A percentile compares a stretch with the other conserved stretches of the same genome.
Conservation (phyloP, 1,140 invertebrate species). For the Phortica variegata region DNA sequence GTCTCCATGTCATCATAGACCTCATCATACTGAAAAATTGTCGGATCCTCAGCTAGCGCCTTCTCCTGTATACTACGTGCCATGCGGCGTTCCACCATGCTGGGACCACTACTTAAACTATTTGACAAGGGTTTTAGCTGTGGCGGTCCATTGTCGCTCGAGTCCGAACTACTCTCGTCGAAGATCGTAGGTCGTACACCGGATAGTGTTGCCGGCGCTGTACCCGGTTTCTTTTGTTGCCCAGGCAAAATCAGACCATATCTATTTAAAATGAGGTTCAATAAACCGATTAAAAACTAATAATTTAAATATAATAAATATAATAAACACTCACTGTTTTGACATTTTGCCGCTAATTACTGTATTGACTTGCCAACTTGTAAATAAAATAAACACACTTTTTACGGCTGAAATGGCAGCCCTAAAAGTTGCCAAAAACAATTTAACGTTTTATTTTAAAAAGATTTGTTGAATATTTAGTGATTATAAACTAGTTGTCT, state of each 20-base stretch:
- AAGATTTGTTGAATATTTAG: no score
- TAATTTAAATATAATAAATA: not conserved
- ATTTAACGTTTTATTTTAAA: no score
- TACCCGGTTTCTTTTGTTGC: constrained; percentile 32
- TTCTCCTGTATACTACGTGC: constrained; percentile 66
- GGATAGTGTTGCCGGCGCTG: not conserved
- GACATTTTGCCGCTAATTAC: no score
- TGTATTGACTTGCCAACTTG: no score
- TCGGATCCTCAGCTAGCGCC: constrained; percentile 85
- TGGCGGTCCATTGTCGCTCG: constrained; percentile 40
- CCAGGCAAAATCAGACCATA: constrained; percentile 51
- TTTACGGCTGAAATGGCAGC: no score
- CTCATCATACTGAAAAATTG: constrained; percentile 93
- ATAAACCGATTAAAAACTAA: not conserved
- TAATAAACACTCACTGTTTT: constrained; percentile 38
- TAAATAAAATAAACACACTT: no score
- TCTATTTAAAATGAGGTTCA: constrained; percentile 12
- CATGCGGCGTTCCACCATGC: constrained; percentile 50
- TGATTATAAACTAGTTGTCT: no score
- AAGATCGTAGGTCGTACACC: constrained; percentile 54
- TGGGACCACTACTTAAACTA: constrained; percentile 39
- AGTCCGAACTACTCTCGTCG: constrained; percentile 53
- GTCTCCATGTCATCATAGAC: constrained; percentile 86
- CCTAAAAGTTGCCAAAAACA: no score
- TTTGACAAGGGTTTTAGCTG: constrained; percentile 38